phyloP scores from a whole-genome alignment of 2,797 vertebrate genomes.

The Coreius guichenoti region DNA sequence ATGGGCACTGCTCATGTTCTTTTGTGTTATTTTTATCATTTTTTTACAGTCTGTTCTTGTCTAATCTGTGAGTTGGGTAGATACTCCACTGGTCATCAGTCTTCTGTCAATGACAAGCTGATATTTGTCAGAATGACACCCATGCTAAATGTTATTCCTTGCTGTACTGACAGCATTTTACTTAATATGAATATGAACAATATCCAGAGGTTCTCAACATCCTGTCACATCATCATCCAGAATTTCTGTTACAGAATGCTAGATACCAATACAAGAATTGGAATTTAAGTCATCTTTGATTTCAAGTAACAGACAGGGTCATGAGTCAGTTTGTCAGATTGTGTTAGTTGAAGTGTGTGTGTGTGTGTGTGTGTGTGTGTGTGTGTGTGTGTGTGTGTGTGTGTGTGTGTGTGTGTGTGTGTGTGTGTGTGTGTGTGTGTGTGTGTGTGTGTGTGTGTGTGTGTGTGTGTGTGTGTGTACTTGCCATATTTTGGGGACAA shows the following conservation, averaged over 20 bases:
- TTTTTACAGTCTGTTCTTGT: not conserved
- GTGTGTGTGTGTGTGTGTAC: too few relatives aligned
- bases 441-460: too few relatives aligned
- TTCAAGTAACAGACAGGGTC: not conserved
- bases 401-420: too few relatives aligned
- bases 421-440: too few relatives aligned
- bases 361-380: too few relatives aligned
- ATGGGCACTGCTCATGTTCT: not conserved
- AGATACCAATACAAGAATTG: not conserved
- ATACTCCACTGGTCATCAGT: not conserved
- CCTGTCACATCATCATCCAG: not conserved
- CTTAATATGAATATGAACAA: not conserved
- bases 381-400: too few relatives aligned
- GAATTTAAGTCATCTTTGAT: not conserved
- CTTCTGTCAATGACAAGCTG: not conserved
- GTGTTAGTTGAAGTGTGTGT: too few relatives aligned
- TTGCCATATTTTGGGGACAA: not conserved
- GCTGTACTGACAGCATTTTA: not conserved
- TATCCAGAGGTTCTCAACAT: not conserved
- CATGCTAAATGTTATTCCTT: not conserved
- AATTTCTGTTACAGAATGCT: not conserved
- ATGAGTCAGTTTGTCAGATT: not conserved
- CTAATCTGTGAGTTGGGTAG: not conserved
- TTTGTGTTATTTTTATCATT: not conserved
- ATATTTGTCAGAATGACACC: not conserved